Base-by-base conservation (phyloP, 2,797 vertebrate species). In the Melanotaenia maccullochi region DNA sequence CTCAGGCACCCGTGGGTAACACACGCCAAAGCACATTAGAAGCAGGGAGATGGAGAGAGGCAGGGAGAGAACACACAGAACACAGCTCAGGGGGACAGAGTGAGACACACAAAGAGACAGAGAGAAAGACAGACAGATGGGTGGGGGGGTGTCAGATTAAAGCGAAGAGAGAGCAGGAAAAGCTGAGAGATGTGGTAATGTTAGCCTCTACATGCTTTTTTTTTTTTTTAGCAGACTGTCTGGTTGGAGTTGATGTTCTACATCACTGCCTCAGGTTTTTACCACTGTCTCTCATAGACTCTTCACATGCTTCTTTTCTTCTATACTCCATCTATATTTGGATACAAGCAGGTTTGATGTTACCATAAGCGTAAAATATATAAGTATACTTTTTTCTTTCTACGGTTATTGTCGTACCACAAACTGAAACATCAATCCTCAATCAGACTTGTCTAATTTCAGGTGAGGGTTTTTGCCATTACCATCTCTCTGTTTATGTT, bases 1-100 rank as follows among this genome's bases (percentile, higher is more conserved):
- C 52, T 65, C 85, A 85, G 69, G 78, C 86, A 89, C 90, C 89
- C 89, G 83, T 85, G 88, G 90, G 88, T 90, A 88, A 87, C 83
- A 75, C 90, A 90, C 81, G 88, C 90, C 91, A 93, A 75, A 91
- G 82, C 87, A 79, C 79, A 92, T 92, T 91, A 93, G 81, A 87
- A 85, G 79, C 73, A 80, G 73, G 65, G 83, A 88, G 84, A 85
- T 67, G 76, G 83, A 85, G 87, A 73, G 79, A 86, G 79, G 80
- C 69, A 28, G 78, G 64, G 82, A 88, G 74, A 84, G 79, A 86
- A 74, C 79, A 81, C 66, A 89, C 76, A 83, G 86, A 90, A 89
- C 78, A 83, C 68, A 65, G 89, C 85, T 90, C 85, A 80, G 83
- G 85, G 88, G 85, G 82, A 92, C 70, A 62, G 78, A 85, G 78